phyloP scores from a whole-genome alignment of 2,888 invertebrate species.

The Brachycybe producta region DNA sequence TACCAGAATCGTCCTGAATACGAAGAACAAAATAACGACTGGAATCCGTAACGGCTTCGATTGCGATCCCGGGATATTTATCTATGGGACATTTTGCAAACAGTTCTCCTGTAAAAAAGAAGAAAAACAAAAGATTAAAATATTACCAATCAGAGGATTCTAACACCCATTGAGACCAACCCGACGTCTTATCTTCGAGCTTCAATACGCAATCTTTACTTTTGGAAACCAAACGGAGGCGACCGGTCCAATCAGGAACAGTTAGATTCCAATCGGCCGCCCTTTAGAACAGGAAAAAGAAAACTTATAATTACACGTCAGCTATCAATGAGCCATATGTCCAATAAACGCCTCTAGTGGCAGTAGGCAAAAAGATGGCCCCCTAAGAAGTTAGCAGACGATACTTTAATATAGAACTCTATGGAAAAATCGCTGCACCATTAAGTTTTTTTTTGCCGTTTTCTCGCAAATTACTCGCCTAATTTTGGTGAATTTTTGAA shows the following conservation, averaged over 20 bases:
- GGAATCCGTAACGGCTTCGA: slow-evolving; percentile 93
- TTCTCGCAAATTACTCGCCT: too few relatives aligned
- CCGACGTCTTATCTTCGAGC: slow-evolving; percentile 85
- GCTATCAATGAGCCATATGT: neutral
- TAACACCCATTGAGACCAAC: slow-evolving; percentile 32
- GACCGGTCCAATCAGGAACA: slow-evolving; percentile 96
- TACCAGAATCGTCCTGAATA: slow-evolving; percentile 87
- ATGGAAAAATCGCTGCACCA: too few relatives aligned
- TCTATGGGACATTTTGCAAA: slow-evolving; percentile 96
- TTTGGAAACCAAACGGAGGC: slow-evolving; percentile 81
- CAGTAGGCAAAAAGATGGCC: too few relatives aligned
- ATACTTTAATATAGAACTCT: too few relatives aligned
- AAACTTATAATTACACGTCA: neutral
- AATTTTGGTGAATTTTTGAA: too few relatives aligned
- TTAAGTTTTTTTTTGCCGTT: too few relatives aligned
- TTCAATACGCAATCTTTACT: slow-evolving; percentile 77
- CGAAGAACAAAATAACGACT: slow-evolving; percentile 93
- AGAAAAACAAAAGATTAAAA: neutral
- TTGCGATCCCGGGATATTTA: slow-evolving; percentile 82
- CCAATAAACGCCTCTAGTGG: neutral
- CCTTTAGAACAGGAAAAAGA: slow-evolving; percentile 40
- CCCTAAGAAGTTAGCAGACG: too few relatives aligned
- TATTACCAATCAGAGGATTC: neutral
- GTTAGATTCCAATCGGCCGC: slow-evolving; percentile 98
- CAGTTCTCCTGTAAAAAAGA: slow-evolving; percentile 47